Evolutionary conservation across 1,140 invertebrate genomes (phyloP).

Genomic region (Drosophila ironensis): DNA sequence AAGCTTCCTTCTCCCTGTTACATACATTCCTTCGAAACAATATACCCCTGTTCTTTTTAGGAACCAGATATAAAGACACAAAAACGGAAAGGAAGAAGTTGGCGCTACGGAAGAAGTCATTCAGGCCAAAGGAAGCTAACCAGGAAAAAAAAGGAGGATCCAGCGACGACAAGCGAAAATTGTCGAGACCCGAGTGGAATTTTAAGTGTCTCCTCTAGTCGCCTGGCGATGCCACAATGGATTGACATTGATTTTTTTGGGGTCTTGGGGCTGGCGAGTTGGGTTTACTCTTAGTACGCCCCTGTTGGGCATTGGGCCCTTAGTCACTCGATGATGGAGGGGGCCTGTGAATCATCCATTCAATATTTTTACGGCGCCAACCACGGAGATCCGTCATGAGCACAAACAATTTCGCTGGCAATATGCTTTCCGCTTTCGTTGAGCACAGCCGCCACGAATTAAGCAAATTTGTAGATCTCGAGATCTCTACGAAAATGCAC

Average conservation of each 20-base stretch:
- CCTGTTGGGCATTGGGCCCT: constrained; percentile 53
- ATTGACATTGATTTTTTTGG: constrained; percentile 69
- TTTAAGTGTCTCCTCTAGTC: constrained; percentile 31
- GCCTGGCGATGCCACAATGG: constrained; percentile 51
- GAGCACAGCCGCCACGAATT: constrained; percentile 54
- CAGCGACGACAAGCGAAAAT: constrained; percentile 50
- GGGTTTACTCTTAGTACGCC: constrained; percentile 36
- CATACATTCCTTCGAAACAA: no score
- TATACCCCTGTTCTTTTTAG: no score
- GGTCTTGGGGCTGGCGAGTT: constrained; percentile 18
- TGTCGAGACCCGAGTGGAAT: constrained; percentile 67
- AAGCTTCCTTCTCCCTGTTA: no score
- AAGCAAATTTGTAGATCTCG: constrained; percentile 64
- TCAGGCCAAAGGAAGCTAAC: constrained; percentile 35
- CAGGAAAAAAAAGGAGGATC: constrained; percentile 12
- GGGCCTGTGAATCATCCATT: constrained; percentile 25
- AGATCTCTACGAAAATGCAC: constrained; percentile 7
- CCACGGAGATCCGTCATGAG: constrained; percentile 53
- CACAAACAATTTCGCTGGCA: constrained; percentile 43
- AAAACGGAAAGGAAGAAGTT: constrained; percentile 23
- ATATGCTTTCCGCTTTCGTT: constrained; percentile 67
- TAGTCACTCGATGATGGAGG: no score
- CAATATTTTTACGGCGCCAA: constrained; percentile 29
- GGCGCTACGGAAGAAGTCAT: constrained; percentile 55
- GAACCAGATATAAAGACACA: not conserved